Conservation (phyloP, 2,113 vertebrate species). For the Cyprinodon tularosa region DNA sequence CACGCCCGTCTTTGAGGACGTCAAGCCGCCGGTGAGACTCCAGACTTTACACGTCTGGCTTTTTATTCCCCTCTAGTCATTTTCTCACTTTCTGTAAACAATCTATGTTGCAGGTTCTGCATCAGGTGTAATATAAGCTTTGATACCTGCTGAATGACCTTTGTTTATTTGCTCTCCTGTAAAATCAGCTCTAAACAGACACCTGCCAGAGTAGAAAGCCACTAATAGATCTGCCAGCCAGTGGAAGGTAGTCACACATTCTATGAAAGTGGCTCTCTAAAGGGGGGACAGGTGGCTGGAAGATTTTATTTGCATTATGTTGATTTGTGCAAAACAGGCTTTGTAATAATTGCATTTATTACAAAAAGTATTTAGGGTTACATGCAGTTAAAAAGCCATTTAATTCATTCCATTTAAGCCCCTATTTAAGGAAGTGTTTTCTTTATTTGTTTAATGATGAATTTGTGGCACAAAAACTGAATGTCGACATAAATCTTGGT, state of each 20-base stretch:
- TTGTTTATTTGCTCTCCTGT: conserved; percentile 35
- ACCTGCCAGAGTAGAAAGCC: conserved; percentile 29
- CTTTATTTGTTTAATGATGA: not conserved
- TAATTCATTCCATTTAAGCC: not conserved
- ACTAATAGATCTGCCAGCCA: conserved; percentile 1
- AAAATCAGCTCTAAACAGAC: conserved; percentile 12
- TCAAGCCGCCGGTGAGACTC: conserved; percentile 80
- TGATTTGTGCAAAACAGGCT: not conserved
- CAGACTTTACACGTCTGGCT: conserved; percentile 4
- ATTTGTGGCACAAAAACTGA: not conserved
- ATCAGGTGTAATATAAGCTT: not conserved
- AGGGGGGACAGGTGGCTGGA: not conserved
- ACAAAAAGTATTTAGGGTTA: not conserved
- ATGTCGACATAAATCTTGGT: not conserved
- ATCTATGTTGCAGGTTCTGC: not conserved
- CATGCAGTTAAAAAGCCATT: not conserved
- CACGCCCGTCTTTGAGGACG: conserved; percentile 87
- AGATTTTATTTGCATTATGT: not conserved
- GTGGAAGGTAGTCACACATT: not conserved
- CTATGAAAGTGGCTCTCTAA: not conserved
- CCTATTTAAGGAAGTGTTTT: not conserved
- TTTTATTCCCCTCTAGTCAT: not conserved
- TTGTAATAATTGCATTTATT: not conserved
- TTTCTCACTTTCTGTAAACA: not conserved
- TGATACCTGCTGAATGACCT: not conserved